These are phyloP conservation scores for Aphelocoma californica DNA, from an alignment of 2,797 vertebrate genomes.

Conservation along the genomic window DNA sequence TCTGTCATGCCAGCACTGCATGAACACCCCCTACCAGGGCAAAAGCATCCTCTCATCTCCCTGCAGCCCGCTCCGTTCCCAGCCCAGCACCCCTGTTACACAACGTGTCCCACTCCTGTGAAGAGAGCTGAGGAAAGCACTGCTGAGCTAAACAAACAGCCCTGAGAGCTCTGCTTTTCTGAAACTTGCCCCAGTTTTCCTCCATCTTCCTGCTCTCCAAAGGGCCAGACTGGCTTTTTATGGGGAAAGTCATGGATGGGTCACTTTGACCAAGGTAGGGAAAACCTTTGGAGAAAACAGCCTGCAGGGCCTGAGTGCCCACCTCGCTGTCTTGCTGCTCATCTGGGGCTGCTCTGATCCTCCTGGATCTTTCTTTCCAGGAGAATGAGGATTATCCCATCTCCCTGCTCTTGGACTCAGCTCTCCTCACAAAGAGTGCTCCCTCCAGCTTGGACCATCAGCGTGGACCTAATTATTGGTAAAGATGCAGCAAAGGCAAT, in stretches of 20 bases:
- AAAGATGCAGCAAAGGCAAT: neutral
- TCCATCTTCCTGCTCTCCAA: neutral
- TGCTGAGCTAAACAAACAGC: neutral
- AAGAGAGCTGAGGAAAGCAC: neutral
- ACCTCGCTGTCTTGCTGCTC: neutral
- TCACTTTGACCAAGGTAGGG: neutral
- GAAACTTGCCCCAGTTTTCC: neutral
- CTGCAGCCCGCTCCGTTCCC: neutral
- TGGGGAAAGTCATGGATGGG: accelerated
- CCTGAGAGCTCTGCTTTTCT: neutral
- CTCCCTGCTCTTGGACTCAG: neutral
- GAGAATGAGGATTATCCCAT: neutral
- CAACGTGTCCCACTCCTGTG: neutral
- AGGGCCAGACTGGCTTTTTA: neutral
- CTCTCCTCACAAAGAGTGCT: neutral
- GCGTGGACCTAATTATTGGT: neutral
- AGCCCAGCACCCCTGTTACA: neutral
- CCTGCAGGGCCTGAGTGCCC: too few species aligned
- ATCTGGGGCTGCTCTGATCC: neutral
- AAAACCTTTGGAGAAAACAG: neutral
- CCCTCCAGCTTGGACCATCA: neutral
- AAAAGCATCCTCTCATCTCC: neutral
- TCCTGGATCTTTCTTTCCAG: neutral
- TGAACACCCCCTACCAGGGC: conserved; percentile 29
- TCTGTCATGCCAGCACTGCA: conserved; percentile 1